These are phyloP conservation scores for Mastigias papua DNA, from an alignment of 30 jellyfish, hydroid and myxozoan genomes.

Conservation along the genomic window DNA sequence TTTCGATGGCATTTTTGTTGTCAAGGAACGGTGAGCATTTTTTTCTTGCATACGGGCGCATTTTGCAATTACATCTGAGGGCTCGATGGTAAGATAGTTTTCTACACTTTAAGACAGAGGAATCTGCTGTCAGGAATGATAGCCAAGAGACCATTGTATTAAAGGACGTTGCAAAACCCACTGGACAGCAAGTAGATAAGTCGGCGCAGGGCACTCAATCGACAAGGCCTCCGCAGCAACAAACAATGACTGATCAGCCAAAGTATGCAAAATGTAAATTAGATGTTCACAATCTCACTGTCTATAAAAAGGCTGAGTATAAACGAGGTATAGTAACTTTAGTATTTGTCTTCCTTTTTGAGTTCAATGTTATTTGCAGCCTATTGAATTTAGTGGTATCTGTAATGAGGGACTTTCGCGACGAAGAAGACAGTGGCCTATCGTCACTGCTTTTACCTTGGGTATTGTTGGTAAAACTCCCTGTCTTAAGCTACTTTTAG, in stretches of 20 bases:
- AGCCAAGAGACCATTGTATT: background rate
- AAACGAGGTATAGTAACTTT: conserved; percentile 93
- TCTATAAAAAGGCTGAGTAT: conserved; percentile 85
- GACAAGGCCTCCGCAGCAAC: conserved; percentile 55
- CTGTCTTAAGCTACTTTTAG: too few species aligned
- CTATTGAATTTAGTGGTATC: too few species aligned
- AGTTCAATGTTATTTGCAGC: too few species aligned
- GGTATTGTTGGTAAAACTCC: too few species aligned
- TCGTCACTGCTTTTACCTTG: too few species aligned
- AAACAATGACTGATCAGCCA: conserved; percentile 94
- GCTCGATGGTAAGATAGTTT: background rate
- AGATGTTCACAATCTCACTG: conserved; percentile 84
- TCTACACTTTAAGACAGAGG: background rate
- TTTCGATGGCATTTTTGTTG: too few species aligned
- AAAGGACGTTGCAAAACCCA: conserved; percentile 8
- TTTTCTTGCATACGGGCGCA: too few species aligned
- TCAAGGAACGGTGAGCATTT: too few species aligned
- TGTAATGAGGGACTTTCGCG: too few species aligned
- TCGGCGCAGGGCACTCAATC: conserved; percentile 1
- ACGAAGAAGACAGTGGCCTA: too few species aligned
- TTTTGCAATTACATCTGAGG: too few species aligned
- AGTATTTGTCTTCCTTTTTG: too few species aligned
- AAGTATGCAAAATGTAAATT: conserved; percentile 95
- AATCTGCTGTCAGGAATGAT: conserved; percentile 8
- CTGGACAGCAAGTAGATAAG: conserved; percentile 18